Base-by-base conservation (phyloP, 2,113 vertebrate species). In the Colius striatus region DNA sequence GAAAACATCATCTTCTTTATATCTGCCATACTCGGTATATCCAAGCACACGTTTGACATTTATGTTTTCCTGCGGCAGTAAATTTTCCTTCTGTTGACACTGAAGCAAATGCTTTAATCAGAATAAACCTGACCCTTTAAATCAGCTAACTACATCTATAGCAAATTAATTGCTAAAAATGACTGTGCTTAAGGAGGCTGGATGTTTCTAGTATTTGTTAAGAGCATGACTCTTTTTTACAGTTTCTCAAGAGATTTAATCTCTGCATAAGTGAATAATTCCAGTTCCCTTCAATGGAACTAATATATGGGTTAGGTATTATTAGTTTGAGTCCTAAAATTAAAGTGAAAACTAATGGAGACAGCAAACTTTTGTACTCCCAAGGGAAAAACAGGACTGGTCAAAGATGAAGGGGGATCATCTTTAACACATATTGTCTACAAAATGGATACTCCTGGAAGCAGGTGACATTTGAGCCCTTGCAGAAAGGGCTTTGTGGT, bases 1-100 rank as follows among this genome's bases (percentile, higher is more conserved):
- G 93, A 96, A 95, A 95, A 95, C 89, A 92, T 93, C 27, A 6
- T 95, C 92, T 92, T 95, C 90, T 96, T 96, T 95, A 94, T 96
- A 92, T 96, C 94, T 91, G 61, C 90, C 26, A 0, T 93, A 92
- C 80, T 87, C 81, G 85, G 57, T 92, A 95, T 92, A 93, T 93
- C 95, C 71, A 92, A 74, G 91, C 84, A 94, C 70, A 88, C 81
- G 6, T 93, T 97, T 95, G 92, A 93, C 92, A 89, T 96, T 96
- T 95, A 95, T 94, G 75, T 95, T 95, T 94, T 89, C 92, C 93
- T 91, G 89, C 23, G 63, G 84, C 81, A 84, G 45, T 94, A 97
- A 89, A 94, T 96, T 94, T 92, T 94, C 81, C 57, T 91, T 85
- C 71, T 92, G 89, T 79, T 94, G 91, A 94, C 90, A 88, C 0